Percentiles rank a stretch among this genome's conserved stretches.
Conservation (phyloP, 2,113 vertebrate species). For the Tupaia tana region DNA sequence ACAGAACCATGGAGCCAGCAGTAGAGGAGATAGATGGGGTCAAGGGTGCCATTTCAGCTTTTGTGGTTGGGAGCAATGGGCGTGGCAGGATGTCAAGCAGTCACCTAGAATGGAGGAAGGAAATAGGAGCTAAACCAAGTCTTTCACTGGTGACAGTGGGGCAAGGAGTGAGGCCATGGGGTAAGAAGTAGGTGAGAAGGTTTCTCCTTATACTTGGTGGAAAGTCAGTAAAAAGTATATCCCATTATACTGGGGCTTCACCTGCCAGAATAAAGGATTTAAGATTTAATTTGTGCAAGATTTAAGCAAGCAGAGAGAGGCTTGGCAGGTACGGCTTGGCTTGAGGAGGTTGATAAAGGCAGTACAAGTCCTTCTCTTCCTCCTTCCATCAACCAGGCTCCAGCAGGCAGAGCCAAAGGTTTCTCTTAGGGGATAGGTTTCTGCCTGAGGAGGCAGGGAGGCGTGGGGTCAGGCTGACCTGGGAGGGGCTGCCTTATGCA, state of each 20-base stretch:
- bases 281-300: not conserved
- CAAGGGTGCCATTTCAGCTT: not conserved
- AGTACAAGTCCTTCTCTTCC: not conserved
- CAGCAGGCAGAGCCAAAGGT: constrained; percentile 50
- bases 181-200: not conserved
- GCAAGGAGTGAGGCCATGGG: not conserved
- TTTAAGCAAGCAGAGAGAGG: not conserved
- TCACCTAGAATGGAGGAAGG: not conserved
- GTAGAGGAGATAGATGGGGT: not conserved
- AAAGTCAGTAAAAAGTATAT: not conserved
- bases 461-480: not conserved
- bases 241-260: not conserved
- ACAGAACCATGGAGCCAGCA: not conserved
- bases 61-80: not conserved
- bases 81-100: no score
- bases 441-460: not conserved
- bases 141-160: no score
- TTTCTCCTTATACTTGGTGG: no score
- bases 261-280: not conserved
- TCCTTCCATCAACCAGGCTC: not conserved
- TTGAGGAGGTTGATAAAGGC: not conserved
- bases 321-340: not conserved
- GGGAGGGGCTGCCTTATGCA: not conserved
- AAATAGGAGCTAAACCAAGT: no score
- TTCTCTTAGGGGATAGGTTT: not conserved